phyloP scores from a whole-genome alignment of 2,888 invertebrate genomes.

The Mesoligia furuncula region DNA sequence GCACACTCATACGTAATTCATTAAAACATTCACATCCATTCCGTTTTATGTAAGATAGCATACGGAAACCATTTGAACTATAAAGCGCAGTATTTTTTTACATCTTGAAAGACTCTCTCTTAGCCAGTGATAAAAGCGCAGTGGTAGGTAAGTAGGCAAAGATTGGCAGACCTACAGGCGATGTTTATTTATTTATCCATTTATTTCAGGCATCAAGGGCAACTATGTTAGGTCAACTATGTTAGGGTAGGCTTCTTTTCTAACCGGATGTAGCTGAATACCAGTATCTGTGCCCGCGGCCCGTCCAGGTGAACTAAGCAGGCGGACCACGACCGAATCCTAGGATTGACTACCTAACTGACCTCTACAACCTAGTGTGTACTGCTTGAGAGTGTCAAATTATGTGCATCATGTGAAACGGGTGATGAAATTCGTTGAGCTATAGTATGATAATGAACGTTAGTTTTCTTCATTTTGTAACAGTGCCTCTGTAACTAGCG shows the following conservation, averaged over 20 bases:
- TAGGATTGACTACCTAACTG: neutral
- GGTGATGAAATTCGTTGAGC: neutral
- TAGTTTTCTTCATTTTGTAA: too few relatives aligned
- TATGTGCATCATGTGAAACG: neutral
- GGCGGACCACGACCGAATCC: too few relatives aligned
- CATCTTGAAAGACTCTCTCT: conserved; percentile 66
- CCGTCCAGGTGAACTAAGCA: too few relatives aligned
- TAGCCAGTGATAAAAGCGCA: conserved; percentile 58
- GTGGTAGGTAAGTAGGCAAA: conserved; percentile 22
- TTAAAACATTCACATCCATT: conserved; percentile 38
- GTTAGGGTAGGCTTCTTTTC: neutral
- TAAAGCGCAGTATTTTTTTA: conserved; percentile 48
- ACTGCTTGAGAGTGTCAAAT: neutral
- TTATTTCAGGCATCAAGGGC: too few relatives aligned
- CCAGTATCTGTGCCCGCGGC: too few relatives aligned
- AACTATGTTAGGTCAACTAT: too few relatives aligned
- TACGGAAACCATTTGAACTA: conserved; percentile 52
- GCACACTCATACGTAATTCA: conserved; percentile 30
- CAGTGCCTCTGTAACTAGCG: neutral
- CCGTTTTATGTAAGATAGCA: conserved; percentile 26
- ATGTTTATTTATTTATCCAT: too few relatives aligned
- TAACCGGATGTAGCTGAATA: neutral
- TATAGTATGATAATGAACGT: neutral
- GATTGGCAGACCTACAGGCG: conserved; percentile 35
- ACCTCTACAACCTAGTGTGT: neutral